Evolutionary conservation across 2,113 vertebrate genomes (phyloP).

Genomic region (Geococcyx californianus): DNA sequence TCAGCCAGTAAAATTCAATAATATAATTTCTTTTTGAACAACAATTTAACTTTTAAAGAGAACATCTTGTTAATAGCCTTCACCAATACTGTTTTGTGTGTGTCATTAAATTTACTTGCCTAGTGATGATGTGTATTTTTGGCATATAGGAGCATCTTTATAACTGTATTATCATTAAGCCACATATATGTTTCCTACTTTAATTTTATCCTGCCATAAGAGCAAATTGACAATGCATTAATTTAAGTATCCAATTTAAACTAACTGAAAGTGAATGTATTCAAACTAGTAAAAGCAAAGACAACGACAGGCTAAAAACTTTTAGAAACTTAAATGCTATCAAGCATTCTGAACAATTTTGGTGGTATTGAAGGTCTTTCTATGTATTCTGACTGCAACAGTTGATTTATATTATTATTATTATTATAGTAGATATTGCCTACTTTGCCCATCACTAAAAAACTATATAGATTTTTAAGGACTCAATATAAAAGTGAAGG

Average conservation of each 20-base stretch:
- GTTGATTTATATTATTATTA: neutral
- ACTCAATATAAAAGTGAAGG: neutral
- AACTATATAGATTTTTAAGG: neutral
- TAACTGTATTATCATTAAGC: conserved; percentile 35
- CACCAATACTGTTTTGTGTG: conserved; percentile 37
- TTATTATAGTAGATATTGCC: neutral
- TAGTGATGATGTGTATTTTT: conserved; percentile 42
- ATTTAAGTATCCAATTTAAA: conserved; percentile 73
- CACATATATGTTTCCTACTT: conserved; percentile 58
- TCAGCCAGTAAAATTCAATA: conserved; percentile 32
- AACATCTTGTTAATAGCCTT: conserved; percentile 71
- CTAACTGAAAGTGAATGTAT: conserved; percentile 56
- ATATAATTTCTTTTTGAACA: conserved; percentile 44
- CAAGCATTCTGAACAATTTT: conserved; percentile 50
- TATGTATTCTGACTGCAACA: neutral
- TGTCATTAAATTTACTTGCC: conserved; percentile 57
- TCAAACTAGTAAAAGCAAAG: conserved; percentile 60
- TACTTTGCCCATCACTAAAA: neutral
- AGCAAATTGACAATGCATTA: conserved; percentile 72
- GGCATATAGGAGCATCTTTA: conserved; percentile 43
- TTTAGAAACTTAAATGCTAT: conserved; percentile 53
- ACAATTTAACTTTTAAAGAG: conserved; percentile 54
- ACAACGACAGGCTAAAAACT: conserved; percentile 62
- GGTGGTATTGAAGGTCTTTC: neutral
- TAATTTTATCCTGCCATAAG: conserved; percentile 64